Evolutionary conservation across 2,888 invertebrate species (phyloP), one percentile per base, ranked within the genome.

Genomic region (Drosophila cognata): DNA sequence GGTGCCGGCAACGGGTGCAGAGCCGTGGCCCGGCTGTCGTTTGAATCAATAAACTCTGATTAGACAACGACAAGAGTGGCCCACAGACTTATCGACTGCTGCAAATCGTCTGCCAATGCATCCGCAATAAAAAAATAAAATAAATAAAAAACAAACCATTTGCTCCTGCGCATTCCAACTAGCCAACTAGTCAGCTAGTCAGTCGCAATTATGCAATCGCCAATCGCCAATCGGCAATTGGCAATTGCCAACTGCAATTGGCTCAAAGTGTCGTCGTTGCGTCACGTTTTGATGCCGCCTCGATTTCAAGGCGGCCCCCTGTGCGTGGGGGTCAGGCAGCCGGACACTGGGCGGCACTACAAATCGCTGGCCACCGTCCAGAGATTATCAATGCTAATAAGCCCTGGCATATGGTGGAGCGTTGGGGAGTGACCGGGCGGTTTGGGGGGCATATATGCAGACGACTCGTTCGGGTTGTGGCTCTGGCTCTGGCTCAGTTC

Each of bases 331-430:
- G 84, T 89, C 84, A 82, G 53, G 41, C 35, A 77, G 79, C 77
- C 84, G 84, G 72, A 78, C 80, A 82, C 68, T 73, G 61, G 64
- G 86, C 52, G 72, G 60, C 71, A 65, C 52, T 67, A 52, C 65
- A 72, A 70, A 68, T 60, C 55, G 36, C 71, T 89, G 88, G 90
- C 88, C 84, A 77, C 64, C 72, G 87, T 87, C 84, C 84, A 89
- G 85, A 85, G 89, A 85, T 85, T 85, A 89, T 90, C 84, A 88
- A 83, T 85, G 81, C 74, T 85, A 85, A 85, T 85, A 90, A 90
- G 87, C 71, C 84, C 71, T 88, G 85, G 82, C 77, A 74, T 66
- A 74, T 66, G 51, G 18, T 21, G 21, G 6, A 13, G 13, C 21
- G 16, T 7, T 1, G 16, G 10, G 28, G 16, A 1, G 13, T 4